Conservation (phyloP, 2,888 invertebrate genomes). For the Cataglyphis rosenhaueri region DNA sequence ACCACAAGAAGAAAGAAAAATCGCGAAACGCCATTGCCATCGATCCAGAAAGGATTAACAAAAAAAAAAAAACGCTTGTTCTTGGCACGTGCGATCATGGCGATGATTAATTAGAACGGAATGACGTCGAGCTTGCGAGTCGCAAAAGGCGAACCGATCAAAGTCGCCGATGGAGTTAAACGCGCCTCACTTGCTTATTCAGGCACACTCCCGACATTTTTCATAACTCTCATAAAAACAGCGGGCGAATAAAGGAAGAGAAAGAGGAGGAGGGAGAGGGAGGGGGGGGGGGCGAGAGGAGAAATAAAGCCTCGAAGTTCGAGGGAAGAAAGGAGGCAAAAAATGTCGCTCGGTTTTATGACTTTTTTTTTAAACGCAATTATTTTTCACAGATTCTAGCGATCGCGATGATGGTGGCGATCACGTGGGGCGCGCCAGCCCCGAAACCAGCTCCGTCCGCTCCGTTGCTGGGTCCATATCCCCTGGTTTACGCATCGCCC, state of each 20-base stretch:
- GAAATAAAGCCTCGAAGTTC: background rate
- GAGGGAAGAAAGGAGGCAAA: background rate
- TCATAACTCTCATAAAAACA: slow-evolving; percentile 18
- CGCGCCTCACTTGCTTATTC: slow-evolving; percentile 24
- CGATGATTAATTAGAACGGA: slow-evolving; percentile 44
- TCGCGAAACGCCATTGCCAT: background rate
- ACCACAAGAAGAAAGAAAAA: background rate
- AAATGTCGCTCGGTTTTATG: slow-evolving; percentile 10
- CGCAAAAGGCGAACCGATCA: slow-evolving; percentile 34
- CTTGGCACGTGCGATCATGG: slow-evolving; percentile 34
- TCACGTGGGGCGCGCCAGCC: slow-evolving; percentile 39
- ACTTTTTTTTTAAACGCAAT: slow-evolving; percentile 6
- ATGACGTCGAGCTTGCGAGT: slow-evolving; percentile 20
- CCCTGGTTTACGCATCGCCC: slow-evolving; percentile 51
- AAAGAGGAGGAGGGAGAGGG: too few relatives aligned
- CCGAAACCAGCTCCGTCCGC: background rate
- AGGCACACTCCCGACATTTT: slow-evolving; percentile 40
- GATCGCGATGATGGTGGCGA: slow-evolving; percentile 60
- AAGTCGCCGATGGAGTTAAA: slow-evolving; percentile 12
- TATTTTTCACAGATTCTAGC: slow-evolving; percentile 63
- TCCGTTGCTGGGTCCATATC: slow-evolving; percentile 29
- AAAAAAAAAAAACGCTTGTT: background rate
- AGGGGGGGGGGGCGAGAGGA: background rate
- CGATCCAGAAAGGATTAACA: background rate
- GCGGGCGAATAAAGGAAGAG: background rate